A percentile compares a stretch with the other conserved stretches of the same genome.
phyloP scores from a whole-genome alignment of 2,113 vertebrate genomes.

The Rhinolophus ferrumequinum region DNA sequence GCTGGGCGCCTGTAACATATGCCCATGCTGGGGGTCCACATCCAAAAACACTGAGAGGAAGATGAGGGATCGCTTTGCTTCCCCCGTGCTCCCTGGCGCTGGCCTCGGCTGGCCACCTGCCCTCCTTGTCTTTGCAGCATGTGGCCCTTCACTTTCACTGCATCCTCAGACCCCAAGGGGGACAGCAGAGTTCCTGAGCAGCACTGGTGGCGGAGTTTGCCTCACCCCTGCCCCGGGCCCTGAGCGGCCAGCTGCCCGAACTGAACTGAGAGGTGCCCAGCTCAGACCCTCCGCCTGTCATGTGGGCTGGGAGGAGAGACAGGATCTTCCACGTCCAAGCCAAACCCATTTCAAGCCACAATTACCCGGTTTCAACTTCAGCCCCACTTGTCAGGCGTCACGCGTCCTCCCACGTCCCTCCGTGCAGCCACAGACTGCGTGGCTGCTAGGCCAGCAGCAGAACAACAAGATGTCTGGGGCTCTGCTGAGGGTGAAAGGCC shows the following conservation, averaged over 20 bases:
- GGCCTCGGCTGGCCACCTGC: not conserved
- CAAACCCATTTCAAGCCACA: constrained; percentile 43
- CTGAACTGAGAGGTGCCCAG: not conserved
- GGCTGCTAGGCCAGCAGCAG: constrained; percentile 23
- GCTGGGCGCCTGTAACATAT: too few species aligned
- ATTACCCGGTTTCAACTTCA: constrained; percentile 36
- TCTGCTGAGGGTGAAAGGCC: not conserved
- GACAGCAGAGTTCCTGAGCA: accelerated
- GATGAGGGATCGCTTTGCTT: not conserved
- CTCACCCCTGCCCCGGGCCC: not conserved
- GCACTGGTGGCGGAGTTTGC: not conserved
- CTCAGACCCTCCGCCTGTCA: not conserved
- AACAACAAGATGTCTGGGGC: not conserved
- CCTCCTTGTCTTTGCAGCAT: not conserved
- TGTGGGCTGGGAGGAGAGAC: not conserved
- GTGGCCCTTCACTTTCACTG: not conserved
- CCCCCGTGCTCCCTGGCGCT: too few species aligned
- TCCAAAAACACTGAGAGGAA: too few species aligned
- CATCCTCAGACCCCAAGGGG: not conserved
- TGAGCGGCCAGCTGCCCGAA: not conserved
- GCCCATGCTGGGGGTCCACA: too few species aligned
- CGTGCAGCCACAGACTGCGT: not conserved
- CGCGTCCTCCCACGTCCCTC: not conserved
- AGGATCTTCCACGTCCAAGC: not conserved
- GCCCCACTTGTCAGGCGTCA: not conserved